Base-by-base conservation (phyloP, 2,888 invertebrate genomes). In the Pollenia labialis region DNA sequence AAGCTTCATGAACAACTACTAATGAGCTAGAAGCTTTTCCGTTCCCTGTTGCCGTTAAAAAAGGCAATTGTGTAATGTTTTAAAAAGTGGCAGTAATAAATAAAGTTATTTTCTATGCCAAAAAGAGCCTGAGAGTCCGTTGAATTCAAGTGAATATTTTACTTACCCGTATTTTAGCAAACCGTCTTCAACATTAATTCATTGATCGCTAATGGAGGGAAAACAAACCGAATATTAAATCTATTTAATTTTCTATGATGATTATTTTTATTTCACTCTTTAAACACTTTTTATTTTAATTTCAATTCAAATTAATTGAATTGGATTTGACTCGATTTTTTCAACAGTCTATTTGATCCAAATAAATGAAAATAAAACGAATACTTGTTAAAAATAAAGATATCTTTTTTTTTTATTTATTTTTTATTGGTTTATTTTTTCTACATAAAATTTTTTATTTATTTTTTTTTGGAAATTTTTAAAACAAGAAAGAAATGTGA, bases 141-240 rank as follows among this genome's bases (percentile, higher is more conserved):
- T 58, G 32, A 50, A 52, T 42, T 69, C 23, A 44, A 80, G 32
- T 80, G 60, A 56, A 72, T 58, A 9, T 56, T 62, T 54, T n/a
- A 80, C 84, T 84, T 50, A 84, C 84, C 84, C 32, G 48, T 66
- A 74, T 74, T 66, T 76, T 23, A 84, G 60, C 69, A 76, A 62
- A 46, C 52, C 32, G 66, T 68, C 32, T n/a, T 72, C 44, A 68
- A 79, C 18, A 72, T 74, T 74, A 77, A 68, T 60, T 42, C 79
- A 79, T 84, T 84, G 77, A 79, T 79, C 79, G 52, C 48, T 46
- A 83, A 83, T 72, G 56, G 72, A 40, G 50, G 18, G 23, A 32
- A 16, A 48, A 16, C 69, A 16, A 44, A 52, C 14, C 9, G 23
- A 60, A 32, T 4, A 32, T 32, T 46, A n/a, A 16, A 48, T 74